phyloP scores from a whole-genome alignment of 2,113 vertebrate species.

The Zootoca vivipara region DNA sequence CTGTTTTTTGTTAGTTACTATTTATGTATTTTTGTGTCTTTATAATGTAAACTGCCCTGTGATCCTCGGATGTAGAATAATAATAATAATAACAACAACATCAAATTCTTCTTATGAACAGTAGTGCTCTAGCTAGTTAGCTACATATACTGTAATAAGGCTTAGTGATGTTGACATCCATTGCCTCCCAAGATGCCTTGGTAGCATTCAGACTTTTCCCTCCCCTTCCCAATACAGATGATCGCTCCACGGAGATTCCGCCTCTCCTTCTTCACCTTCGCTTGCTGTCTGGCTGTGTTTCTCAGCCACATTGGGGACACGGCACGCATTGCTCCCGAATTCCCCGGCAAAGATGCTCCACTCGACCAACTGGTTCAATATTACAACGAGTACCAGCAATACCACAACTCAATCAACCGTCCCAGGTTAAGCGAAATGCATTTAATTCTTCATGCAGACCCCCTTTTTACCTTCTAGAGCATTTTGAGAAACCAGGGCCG shows the following conservation, averaged over 20 bases:
- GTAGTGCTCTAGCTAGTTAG: neutral
- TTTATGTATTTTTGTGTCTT: too few relatives aligned
- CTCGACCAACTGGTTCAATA: slow-evolving; percentile 34
- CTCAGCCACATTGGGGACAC: neutral
- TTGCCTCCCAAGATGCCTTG: neutral
- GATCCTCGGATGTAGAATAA: too few relatives aligned
- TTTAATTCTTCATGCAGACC: neutral
- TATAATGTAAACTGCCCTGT: too few relatives aligned
- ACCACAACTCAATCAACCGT: slow-evolving; percentile 45
- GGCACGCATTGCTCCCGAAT: slow-evolving; percentile 8
- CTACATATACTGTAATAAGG: neutral
- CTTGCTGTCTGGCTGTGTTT: slow-evolving; percentile 8
- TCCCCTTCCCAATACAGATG: neutral
- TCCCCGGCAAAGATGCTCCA: slow-evolving; percentile 32
- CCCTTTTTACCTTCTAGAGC: neutral
- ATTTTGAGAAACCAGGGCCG: too few relatives aligned
- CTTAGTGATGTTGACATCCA: too few relatives aligned
- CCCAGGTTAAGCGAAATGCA: slow-evolving; percentile 21
- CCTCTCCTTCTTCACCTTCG: neutral
- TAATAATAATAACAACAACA: too few relatives aligned
- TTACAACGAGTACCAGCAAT: slow-evolving; percentile 41
- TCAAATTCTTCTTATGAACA: neutral
- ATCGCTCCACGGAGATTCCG: neutral
- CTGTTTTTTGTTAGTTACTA: too few relatives aligned
- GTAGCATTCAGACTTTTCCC: neutral